These are phyloP conservation scores for Desoria tigrina DNA, from an alignment of 2,888 invertebrate species.

Conservation along the genomic window DNA sequence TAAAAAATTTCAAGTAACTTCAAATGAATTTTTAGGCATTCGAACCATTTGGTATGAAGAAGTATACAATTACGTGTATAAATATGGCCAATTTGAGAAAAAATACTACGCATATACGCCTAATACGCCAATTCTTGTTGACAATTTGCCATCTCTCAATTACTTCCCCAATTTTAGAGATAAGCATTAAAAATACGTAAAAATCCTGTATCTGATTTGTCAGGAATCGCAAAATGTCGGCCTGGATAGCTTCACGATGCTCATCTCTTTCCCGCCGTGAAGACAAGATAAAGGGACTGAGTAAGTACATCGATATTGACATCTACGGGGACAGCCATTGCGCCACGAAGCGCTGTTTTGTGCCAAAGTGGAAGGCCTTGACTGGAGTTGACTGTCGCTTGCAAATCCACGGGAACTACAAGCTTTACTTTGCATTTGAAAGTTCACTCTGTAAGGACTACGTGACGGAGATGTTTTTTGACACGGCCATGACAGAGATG, in stretches of 20 bases:
- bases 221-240: neutral
- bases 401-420: slow-evolving; percentile 1
- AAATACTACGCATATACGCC: too few relatives aligned
- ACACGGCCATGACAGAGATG: slow-evolving; percentile 1
- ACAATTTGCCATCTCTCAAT: neutral
- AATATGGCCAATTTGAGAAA: too few relatives aligned
- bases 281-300: neutral
- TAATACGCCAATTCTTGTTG: too few relatives aligned
- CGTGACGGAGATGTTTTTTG: slow-evolving; percentile 22
- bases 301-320: neutral
- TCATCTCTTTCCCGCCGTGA: neutral
- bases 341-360: neutral
- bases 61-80: neutral
- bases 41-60: too few relatives aligned
- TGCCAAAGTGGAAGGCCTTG: neutral
- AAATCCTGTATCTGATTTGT: neutral
- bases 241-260: neutral
- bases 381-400: neutral
- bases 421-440: slow-evolving; percentile 22
- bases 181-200: too few relatives aligned
- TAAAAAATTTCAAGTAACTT: neutral
- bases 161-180: too few relatives aligned
- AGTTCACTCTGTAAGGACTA: slow-evolving; percentile 14
- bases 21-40: too few relatives aligned
- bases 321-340: neutral